Conservation (phyloP, 2,113 vertebrate species). For the Callospermophilus lateralis region DNA sequence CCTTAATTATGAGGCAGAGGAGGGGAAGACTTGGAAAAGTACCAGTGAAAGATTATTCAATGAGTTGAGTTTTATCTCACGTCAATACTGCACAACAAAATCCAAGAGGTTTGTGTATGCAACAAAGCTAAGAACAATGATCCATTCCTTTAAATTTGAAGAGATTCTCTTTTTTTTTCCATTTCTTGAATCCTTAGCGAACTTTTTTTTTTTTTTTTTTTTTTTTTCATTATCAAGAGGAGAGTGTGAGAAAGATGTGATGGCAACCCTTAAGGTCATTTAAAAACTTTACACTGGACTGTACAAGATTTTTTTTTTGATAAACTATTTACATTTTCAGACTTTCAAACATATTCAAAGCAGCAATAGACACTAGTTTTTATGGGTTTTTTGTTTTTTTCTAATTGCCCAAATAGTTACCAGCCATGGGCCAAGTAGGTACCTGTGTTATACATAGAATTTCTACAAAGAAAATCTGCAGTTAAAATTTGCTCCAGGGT, state of each 20-base stretch:
- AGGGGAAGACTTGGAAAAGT: slow-evolving; percentile 94
- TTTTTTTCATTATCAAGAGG: slow-evolving; percentile 95
- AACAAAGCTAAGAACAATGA: slow-evolving; percentile 94
- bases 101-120: slow-evolving; percentile 97
- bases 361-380: slow-evolving; percentile 99
- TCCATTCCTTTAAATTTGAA: slow-evolving; percentile 84
- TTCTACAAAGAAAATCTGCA: slow-evolving; percentile 93
- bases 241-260: slow-evolving; percentile 97
- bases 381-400: slow-evolving; percentile 87
- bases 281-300: slow-evolving; percentile 99
- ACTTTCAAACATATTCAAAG: slow-evolving; percentile 99
- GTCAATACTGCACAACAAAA: slow-evolving; percentile 99
- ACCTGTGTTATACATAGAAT: slow-evolving; percentile 94
- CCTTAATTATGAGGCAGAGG: slow-evolving; percentile 95
- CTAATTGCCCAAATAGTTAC: slow-evolving; percentile 96
- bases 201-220: slow-evolving; percentile 91
- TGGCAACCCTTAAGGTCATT: slow-evolving; percentile 98
- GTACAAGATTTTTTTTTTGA: slow-evolving; percentile 99
- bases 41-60: slow-evolving; percentile 95
- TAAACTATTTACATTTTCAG: slow-evolving; percentile 99
- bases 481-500: slow-evolving; percentile 92
- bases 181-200: slow-evolving; percentile 94
- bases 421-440: slow-evolving; percentile 96
- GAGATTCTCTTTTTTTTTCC: slow-evolving; percentile 80
- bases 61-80: slow-evolving; percentile 96